Evolutionary conservation across 1,140 invertebrate genomes (phyloP), one percentile per base, ranked within the genome.

Genomic region (Microvelia longipes): DNA sequence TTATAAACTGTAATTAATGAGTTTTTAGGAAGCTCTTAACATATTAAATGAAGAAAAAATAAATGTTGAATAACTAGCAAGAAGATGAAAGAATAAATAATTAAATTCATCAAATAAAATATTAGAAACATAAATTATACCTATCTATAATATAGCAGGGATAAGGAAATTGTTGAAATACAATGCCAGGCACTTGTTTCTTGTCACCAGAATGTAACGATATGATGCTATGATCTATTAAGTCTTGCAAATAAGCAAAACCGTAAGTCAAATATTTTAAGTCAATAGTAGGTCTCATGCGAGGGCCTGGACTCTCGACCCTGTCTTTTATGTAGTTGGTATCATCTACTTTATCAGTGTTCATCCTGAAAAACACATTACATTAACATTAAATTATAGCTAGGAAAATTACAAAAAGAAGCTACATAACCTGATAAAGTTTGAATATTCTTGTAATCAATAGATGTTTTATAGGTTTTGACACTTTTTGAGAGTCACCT

Each of bases 171-270:
- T 86, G 85, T 66, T 83, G 80, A 5, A 83, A 68, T 29, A 78
- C 77, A 15, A 79, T 76, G 15, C 78, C 80, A 13, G 78, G 63
- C 28, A 77, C n/a, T 66, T 72, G 29, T 24, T 26, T 26, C 24
- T 74, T 28, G 66, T 75, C 68, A 26, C 79, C 80, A 11, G 83
- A 83, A 2, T 83, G 80, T 15, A 79, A 73, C 69, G 77, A 72
- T 67, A 87, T 85, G 11, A 87, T 81, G 27, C 80, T 79, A 67
- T 81, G 80, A 72, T 87, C 85, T 65, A 87, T 76, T 78, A 85
- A 80, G 72, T 87, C 85, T 77, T 87, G 85, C 2, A 86, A 74
- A 74, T 83, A 85, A 30, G 81, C 80, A 77, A 86, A 87, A 26
- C 85, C 85, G 76, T 78, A 83, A 0, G 80, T 82, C 24, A 85